Base-by-base conservation (phyloP, 2,797 vertebrate species). In the Enteromius treurensis region DNA sequence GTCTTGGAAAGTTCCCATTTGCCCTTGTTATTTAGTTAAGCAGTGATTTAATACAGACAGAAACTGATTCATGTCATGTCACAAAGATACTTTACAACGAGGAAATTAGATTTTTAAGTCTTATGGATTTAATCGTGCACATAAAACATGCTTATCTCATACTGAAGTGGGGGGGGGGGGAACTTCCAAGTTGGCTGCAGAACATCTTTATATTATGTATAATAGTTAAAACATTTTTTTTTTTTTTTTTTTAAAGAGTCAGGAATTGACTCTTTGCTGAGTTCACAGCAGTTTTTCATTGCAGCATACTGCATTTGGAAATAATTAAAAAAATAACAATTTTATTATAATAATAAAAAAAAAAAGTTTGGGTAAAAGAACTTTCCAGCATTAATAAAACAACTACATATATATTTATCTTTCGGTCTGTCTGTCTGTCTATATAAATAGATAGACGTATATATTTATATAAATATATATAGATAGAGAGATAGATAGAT, bases 91-190 rank as follows among this genome's bases (percentile, higher is more conserved):
- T 32, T 47, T 47, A 51, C 34, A 65, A 32, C 1, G 2, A 65
- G 11, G 17, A 51, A 51, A 79, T 14, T 49, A 13, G 15, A 45
- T n/a, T 77, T 13, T 13, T 8, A 60, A 64, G 40, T 45, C 23
- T 77, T 64, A 32, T 47, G 23, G 58, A 64, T 77, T 62, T 32
- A 62, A 64, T 64, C 23, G 21, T 77, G 58, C 76, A 47, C 40
- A 47, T 64, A 19, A 21, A n/a, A 47, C 58, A 64, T 19, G 77
- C 34, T 53, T 51, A 13, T 13, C 40, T 23, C 26, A 79, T 34
- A 29, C 23, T 49, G 13, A 7, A 17, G 13, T 29, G 53, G 32
- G 1, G 26, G 26, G n/a, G n/a, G 32, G 37, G 37, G 37, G 8
- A 74, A 75, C 51, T 23, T 75, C 21, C 6, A 55, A 13, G 47